Base-by-base conservation (phyloP, 1,140 invertebrate genomes). In the Pygmarrhopalites habei region DNA sequence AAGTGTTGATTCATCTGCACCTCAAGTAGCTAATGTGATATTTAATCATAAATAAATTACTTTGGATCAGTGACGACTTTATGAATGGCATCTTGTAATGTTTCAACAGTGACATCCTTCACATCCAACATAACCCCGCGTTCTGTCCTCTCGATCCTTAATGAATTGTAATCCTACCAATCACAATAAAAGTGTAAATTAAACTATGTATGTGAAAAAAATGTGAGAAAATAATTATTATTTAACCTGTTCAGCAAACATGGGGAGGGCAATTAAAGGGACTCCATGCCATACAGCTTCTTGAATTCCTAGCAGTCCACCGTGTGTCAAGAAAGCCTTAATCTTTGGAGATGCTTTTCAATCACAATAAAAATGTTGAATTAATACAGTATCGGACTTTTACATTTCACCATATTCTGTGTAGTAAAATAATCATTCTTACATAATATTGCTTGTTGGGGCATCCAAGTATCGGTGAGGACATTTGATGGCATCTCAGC, bases 381-480 rank as follows among this genome's bases (percentile, higher is more conserved):
- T n/a, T n/a, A n/a, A n/a, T n/a, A n/a, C n/a, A n/a, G n/a, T n/a
- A n/a, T n/a, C n/a, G n/a, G n/a, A n/a, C n/a, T n/a, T n/a, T n/a
- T n/a, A n/a, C n/a, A n/a, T n/a, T n/a, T n/a, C n/a, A n/a, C n/a
- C n/a, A n/a, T n/a, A n/a, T n/a, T n/a, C n/a, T n/a, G n/a, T n/a
- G n/a, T n/a, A n/a, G n/a, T n/a, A n/a, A n/a, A n/a, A n/a, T n/a
- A n/a, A n/a, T n/a, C n/a, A 74, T 23, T 39, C 26, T 49, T 53
- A 71, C 70, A 67, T 30, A 71, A 44, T 32, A 71, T 14, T 47
- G 70, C 68, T 35, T 67, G 65, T 49, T 71, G 71, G 35, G 64
- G 69, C 21, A 65, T 55, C 70, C 71, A 72, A 4, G 68, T 60
- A 17, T 30, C 30, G 2, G 64, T 63, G 14, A 59, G 39, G 21